A percentile compares a stretch with the other conserved stretches of the same genome.
Conservation (phyloP, 2,797 vertebrate genomes). For the Mareca strepera region DNA sequence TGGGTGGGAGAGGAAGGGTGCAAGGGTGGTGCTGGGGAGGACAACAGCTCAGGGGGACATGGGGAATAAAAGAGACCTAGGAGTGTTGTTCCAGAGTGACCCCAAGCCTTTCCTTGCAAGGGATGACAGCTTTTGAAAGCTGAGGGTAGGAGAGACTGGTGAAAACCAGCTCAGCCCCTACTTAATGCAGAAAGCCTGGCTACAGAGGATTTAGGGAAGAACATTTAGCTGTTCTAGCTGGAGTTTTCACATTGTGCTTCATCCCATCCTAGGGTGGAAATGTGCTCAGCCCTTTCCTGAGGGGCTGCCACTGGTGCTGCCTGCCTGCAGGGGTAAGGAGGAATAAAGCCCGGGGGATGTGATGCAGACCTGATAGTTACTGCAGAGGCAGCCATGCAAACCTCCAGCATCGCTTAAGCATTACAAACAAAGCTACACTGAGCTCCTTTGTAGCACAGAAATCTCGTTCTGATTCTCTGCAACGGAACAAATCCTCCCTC, state of each 20-base stretch:
- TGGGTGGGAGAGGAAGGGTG: neutral
- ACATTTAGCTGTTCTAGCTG: neutral
- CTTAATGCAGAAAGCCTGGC: accelerated
- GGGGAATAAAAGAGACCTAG: neutral
- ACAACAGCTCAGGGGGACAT: neutral
- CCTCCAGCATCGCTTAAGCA: neutral
- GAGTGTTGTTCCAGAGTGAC: neutral
- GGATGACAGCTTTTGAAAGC: neutral
- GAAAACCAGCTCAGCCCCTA: neutral
- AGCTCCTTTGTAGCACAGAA: neutral
- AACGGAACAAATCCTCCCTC: neutral
- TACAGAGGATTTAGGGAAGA: neutral
- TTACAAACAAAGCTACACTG: neutral
- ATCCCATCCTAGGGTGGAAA: neutral
- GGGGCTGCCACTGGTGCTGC: neutral
- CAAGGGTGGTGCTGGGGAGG: neutral
- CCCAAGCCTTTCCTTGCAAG: neutral
- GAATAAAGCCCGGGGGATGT: neutral
- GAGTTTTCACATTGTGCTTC: neutral
- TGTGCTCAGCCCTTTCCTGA: neutral
- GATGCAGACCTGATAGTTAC: neutral
- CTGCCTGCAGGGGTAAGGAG: neutral
- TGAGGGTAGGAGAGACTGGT: neutral
- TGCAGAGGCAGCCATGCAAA: neutral
- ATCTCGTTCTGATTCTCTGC: neutral